Evolutionary conservation across 2,797 vertebrate genomes (phyloP).

Genomic region (Mycteria americana): DNA sequence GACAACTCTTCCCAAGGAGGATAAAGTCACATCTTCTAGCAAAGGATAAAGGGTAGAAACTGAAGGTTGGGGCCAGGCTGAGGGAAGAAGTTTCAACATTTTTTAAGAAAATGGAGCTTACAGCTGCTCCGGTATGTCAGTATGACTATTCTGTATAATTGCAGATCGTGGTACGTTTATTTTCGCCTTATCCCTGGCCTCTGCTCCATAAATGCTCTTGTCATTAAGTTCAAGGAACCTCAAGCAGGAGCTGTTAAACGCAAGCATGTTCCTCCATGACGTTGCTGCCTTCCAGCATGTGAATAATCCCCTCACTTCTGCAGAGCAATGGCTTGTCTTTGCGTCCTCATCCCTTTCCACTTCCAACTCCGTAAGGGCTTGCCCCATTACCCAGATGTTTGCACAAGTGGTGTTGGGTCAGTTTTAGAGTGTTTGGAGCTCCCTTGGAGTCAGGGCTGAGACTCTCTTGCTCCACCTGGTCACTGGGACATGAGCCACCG

Average conservation of each 20-base stretch:
- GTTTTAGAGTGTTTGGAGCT: not conserved
- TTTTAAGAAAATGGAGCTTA: not conserved
- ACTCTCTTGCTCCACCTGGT: not conserved
- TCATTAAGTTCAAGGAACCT: not conserved
- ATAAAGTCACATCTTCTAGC: not conserved
- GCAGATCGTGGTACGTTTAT: accelerated
- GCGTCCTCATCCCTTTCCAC: not conserved
- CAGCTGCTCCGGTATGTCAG: not conserved
- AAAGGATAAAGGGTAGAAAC: not conserved
- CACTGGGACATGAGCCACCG: not conserved
- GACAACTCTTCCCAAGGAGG: not conserved
- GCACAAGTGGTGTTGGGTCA: not conserved
- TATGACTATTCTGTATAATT: not conserved
- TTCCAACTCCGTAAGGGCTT: not conserved
- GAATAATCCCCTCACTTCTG: not conserved
- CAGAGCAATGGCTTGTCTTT: not conserved
- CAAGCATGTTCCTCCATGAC: accelerated
- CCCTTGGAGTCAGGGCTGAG: not conserved
- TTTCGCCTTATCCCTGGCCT: not conserved
- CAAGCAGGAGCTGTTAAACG: not conserved
- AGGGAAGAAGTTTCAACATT: not conserved
- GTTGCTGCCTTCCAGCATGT: not conserved
- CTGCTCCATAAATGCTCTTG: not conserved
- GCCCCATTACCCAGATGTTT: not conserved
- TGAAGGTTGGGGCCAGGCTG: not conserved